phyloP scores from a whole-genome alignment of 2,888 invertebrate genomes.

The Hirtodrosophila duncani region DNA sequence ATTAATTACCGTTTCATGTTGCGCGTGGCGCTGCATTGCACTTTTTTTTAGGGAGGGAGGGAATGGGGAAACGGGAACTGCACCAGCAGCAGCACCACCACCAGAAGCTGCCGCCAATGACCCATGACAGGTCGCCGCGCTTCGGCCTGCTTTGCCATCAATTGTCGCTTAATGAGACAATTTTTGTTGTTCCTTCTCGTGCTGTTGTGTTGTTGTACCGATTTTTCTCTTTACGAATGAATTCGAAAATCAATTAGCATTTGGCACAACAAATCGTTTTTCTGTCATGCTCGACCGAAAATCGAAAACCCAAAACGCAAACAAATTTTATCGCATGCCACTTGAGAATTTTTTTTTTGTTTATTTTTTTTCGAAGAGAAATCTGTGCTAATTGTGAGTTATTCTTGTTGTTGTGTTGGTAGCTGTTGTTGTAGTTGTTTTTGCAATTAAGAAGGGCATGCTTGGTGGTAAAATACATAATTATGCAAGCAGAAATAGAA shows the following conservation, averaged over 20 bases:
- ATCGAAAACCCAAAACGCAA: too few species aligned
- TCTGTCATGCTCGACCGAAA: slow-evolving; percentile 47
- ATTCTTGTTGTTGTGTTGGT: too few species aligned
- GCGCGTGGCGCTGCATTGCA: slow-evolving; percentile 25
- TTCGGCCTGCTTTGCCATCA: slow-evolving; percentile 69
- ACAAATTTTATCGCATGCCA: too few species aligned
- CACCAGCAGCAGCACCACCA: not conserved
- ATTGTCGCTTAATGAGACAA: slow-evolving; percentile 76
- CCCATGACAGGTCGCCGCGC: slow-evolving; percentile 72
- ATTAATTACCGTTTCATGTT: slow-evolving; percentile 48
- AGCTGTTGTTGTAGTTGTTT: too few species aligned
- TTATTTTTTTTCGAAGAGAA: not conserved
- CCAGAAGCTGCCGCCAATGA: slow-evolving; percentile 63
- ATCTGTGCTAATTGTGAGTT: too few species aligned
- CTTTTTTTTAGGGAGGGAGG: not conserved
- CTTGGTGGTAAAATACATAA: too few species aligned
- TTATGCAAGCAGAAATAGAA: too few species aligned
- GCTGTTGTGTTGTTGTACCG: too few species aligned
- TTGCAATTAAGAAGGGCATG: too few species aligned
- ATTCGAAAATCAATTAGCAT: slow-evolving; percentile 77
- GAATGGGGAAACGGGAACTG: slow-evolving; percentile 8
- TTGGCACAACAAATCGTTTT: slow-evolving; percentile 75
- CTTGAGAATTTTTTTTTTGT: not conserved
- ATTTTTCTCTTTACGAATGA: slow-evolving; percentile 60
- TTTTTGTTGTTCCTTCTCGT: too few species aligned